Base-by-base conservation (phyloP, 2,888 invertebrate species). In the Agrilus mali region DNA sequence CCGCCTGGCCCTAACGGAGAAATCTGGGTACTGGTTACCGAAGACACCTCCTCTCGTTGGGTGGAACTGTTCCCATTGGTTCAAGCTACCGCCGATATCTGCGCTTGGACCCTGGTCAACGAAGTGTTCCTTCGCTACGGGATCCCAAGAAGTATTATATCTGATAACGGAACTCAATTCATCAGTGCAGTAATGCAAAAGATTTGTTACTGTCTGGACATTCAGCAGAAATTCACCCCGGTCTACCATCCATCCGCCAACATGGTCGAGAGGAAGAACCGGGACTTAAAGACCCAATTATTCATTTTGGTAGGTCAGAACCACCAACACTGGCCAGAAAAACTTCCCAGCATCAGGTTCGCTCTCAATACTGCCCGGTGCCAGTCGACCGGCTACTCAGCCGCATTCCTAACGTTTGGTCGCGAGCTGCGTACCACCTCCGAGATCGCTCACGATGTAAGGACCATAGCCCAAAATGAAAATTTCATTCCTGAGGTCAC, bases 51-150 rank as follows among this genome's bases (percentile, higher is more conserved):
- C 1, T 49, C 41, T 7, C 41, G 47, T 7, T 60, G 60, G 58
- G 49, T 56, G 5, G 57, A 57, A 16, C 17, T 58, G 1, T 57
- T 55, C 22, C 41, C 57, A 1, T 38, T 57, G 0, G n/a, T 20
- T 4, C 33, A 44, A 6, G 54, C 58, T 4, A 51, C 51, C 6
- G 51, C 54, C 4, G 51, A 47, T 22, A 32, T 38, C 1, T 50
- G 49, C 33, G 51, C 49, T 7, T 7, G 32, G 1, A 50, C 42
- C 0, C 42, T 65, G 0, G 34, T 64, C 0, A 46, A 60, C 22
- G 60, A 64, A 43, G 44, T 61, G 1, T 55, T 65, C n/a, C 33
- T 64, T 4, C 44, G 59, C 2, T 58, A 52, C 17, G 60, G 60
- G 0, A 27, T 53, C 3, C 58, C 59, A 0, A 27, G 57, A 3